Evolutionary conservation across 2,888 invertebrate species (phyloP).

Genomic region (Hymenopus coronatus): DNA sequence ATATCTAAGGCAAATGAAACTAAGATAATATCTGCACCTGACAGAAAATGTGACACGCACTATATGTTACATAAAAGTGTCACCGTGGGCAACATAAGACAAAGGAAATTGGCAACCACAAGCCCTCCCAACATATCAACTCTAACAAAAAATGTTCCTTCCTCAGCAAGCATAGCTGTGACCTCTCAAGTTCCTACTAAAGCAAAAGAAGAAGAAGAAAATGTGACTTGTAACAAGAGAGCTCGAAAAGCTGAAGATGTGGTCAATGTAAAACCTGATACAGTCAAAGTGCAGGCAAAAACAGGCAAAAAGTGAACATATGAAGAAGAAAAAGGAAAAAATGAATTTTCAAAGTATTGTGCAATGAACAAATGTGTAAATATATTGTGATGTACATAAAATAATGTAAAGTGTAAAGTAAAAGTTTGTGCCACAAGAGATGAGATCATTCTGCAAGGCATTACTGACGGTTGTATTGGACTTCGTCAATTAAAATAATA

Average conservation of each 20-base stretch:
- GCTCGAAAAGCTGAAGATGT: neutral
- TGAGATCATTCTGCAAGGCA: neutral
- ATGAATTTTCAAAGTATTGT: neutral
- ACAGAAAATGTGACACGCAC: neutral
- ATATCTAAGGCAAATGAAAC: neutral
- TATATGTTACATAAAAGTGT: neutral
- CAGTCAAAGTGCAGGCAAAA: neutral
- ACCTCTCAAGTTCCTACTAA: slow-evolving; percentile 1
- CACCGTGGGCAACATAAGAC: neutral
- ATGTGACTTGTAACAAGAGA: neutral
- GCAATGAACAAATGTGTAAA: neutral
- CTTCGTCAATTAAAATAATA: neutral
- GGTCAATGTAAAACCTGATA: neutral
- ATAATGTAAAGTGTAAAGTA: neutral
- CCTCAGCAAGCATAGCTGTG: neutral
- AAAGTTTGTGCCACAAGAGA: neutral
- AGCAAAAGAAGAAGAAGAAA: neutral
- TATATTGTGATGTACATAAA: neutral
- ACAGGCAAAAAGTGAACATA: neutral
- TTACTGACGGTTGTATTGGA: neutral
- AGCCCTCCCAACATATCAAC: slow-evolving; percentile 26
- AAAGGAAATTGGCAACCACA: slow-evolving; percentile 27
- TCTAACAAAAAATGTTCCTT: neutral
- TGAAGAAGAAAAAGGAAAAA: neutral
- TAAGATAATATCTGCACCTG: neutral